These are phyloP conservation scores for Centropyge bicolor DNA, from an alignment of 2,797 vertebrate genomes.

Conservation along the genomic window DNA sequence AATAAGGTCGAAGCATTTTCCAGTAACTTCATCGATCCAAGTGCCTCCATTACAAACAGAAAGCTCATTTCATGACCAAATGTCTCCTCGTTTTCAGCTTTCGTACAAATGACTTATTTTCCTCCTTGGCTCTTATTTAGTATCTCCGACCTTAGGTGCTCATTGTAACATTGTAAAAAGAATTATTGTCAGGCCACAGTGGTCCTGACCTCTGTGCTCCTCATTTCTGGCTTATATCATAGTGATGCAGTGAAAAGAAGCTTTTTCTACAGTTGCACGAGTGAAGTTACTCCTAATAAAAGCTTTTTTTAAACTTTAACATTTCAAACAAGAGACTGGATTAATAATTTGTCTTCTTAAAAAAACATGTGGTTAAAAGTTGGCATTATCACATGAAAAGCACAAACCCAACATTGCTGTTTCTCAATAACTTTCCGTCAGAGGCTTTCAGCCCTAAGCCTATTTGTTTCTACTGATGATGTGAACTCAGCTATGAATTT, in stretches of 20 bases:
- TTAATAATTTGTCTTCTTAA: neutral
- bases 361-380: neutral
- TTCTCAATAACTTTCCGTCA: no score
- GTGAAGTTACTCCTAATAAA: neutral
- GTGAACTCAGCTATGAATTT: neutral
- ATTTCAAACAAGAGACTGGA: no score
- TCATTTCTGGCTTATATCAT: slow-evolving; percentile 24
- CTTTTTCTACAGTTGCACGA: neutral
- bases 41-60: accelerated
- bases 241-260: neutral
- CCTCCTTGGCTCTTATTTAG: neutral
- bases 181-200: neutral
- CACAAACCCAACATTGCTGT: no score
- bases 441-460: no score
- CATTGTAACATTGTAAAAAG: neutral
- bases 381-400: no score
- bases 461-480: no score
- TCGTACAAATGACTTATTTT: neutral
- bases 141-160: slow-evolving; percentile 1
- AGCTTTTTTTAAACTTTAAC: no score
- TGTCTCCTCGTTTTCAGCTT: neutral
- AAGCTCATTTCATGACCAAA: neutral
- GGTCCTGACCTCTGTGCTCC: slow-evolving; percentile 16
- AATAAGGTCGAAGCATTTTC: neutral
- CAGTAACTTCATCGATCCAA: neutral